A percentile compares a stretch with the other conserved stretches of the same genome.
Evolutionary conservation across 2,888 invertebrate genomes (phyloP).

Genomic region (Cantharis rustica): DNA sequence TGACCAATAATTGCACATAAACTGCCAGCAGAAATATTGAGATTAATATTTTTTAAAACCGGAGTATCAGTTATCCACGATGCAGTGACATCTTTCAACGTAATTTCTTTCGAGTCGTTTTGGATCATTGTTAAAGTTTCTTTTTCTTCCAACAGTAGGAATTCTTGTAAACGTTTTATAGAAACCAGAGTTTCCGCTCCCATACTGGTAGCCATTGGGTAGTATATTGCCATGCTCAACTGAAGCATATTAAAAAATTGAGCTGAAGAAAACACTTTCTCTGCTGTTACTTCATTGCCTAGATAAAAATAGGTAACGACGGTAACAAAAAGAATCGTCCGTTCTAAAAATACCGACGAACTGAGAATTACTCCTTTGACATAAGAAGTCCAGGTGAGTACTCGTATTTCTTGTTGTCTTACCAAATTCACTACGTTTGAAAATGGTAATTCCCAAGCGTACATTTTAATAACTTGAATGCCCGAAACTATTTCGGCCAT

Average conservation of each 20-base stretch:
- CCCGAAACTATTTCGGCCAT: conserved; percentile 74
- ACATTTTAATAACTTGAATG: conserved; percentile 76
- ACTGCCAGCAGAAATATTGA: conserved; percentile 56
- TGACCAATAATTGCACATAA: conserved; percentile 83
- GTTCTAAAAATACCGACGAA: conserved; percentile 79
- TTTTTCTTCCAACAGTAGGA: conserved; percentile 63
- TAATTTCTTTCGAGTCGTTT: conserved; percentile 22
- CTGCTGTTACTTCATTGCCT: conserved; percentile 64
- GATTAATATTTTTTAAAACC: conserved; percentile 51
- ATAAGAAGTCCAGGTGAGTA: conserved; percentile 57
- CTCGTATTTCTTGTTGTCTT: conserved; percentile 35
- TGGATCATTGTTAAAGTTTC: conserved; percentile 41
- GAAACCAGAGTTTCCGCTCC: conserved; percentile 65
- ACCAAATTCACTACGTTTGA: conserved; percentile 45
- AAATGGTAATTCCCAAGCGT: conserved; percentile 73
- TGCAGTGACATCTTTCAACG: not conserved
- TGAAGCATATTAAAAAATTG: conserved; percentile 59
- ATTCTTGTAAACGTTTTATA: conserved; percentile 60
- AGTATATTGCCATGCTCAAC: conserved; percentile 63
- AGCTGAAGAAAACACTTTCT: conserved; percentile 50
- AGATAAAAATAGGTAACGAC: conserved; percentile 73
- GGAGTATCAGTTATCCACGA: not conserved
- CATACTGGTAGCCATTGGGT: conserved; percentile 62
- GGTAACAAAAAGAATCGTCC: conserved; percentile 78
- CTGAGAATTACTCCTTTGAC: conserved; percentile 70